Base-by-base conservation (phyloP, 2,113 vertebrate species). In the Parotia lawesii region DNA sequence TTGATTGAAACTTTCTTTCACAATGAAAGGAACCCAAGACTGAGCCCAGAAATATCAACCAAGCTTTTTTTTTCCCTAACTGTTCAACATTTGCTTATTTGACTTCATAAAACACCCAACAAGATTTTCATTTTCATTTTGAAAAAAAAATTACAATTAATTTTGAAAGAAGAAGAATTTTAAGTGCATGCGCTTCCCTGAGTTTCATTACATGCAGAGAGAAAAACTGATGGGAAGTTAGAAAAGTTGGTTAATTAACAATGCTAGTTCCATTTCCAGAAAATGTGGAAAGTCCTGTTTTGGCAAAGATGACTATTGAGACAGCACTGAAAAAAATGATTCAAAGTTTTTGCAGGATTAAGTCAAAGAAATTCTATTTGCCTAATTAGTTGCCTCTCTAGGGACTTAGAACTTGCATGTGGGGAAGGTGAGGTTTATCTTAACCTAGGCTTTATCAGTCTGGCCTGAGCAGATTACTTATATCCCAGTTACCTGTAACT, bases 41-140 rank as follows among this genome's bases (percentile, higher is more conserved):
- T 44, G 8, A 33, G 9, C 62, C 24, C 25, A n/a, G 21, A 71
- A 78, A 38, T 18, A 47, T 23, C 21, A 70, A 86, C 4, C 5
- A 60, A 75, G 24, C 5, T 22, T 29, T 40, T 53, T 5, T 15
- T 0, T 0, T 3, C 5, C 27, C 6, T 1, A 60, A 27, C 4
- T 27, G 12, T 9, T 50, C 24, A 22, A 60, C 4, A n/a, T 57
- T 48, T 60, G 5, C 25, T 58, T 35, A 31, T 47, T n/a, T 53
- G 12, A 54, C 57, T 50, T 54, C 17, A 45, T 60, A 54, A 47
- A 18, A 23, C 3, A 35, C 3, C 3, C 16, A 77, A 31, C 6
- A 38, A 57, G 42, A 2, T 54, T 31, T 65, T 22, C 2, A n/a
- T 28, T 70, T 84, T 72, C 1, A 50, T 64, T 92, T 61, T 47